These are phyloP conservation scores for Laupala kohalensis DNA, from an alignment of 1,140 invertebrate genomes.

Conservation along the genomic window DNA sequence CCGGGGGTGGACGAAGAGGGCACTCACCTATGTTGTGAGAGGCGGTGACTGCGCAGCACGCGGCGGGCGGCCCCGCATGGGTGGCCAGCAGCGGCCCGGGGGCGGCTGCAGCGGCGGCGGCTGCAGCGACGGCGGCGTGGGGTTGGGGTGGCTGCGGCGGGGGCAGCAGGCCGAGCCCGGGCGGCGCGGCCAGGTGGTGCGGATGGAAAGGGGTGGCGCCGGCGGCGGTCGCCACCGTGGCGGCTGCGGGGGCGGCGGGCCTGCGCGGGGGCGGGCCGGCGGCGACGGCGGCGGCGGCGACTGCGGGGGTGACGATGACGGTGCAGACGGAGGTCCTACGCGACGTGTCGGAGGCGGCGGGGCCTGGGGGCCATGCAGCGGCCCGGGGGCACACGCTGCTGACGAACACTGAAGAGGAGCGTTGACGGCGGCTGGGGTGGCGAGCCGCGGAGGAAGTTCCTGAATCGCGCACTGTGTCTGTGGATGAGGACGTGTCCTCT, in stretches of 20 bases:
- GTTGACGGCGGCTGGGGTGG: neutral
- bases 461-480: too few relatives aligned
- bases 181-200: neutral
- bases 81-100: slow-evolving; percentile 12
- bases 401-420: neutral
- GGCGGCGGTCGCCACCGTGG: slow-evolving; percentile 15
- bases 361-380: neutral
- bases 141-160: neutral
- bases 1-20: too few relatives aligned
- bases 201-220: slow-evolving; percentile 1
- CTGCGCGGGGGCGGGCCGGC: neutral
- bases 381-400: neutral
- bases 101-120: slow-evolving; percentile 18
- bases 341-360: neutral
- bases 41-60: slow-evolving; percentile 11
- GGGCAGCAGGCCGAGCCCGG: neutral
- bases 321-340: too few relatives aligned
- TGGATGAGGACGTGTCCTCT: too few relatives aligned
- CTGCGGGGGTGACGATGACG: neutral
- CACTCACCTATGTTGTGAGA: slow-evolving; percentile 12
- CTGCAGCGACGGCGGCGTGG: neutral
- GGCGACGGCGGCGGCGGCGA: neutral
- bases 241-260: neutral
- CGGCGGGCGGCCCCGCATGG: slow-evolving; percentile 4
- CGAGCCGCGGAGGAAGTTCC: neutral